phyloP scores from a whole-genome alignment of 2,888 invertebrate genomes.

The Zhengitettix transpicula region DNA sequence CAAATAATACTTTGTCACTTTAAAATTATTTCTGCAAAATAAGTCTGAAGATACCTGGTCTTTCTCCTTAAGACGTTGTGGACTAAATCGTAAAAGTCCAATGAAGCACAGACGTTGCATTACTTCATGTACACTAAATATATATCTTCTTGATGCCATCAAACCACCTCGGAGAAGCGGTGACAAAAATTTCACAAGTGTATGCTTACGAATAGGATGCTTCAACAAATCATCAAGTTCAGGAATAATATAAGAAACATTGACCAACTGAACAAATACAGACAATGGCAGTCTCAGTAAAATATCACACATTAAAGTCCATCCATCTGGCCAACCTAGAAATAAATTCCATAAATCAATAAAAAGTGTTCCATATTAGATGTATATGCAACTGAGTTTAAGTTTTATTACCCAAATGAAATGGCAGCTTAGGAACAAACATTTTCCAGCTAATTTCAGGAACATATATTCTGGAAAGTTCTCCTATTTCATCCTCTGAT shows the following conservation, averaged over 20 bases:
- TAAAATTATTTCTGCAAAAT: too few species aligned
- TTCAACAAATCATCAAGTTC: conserved; percentile 38
- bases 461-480: conserved; percentile 32
- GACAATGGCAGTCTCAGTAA: conserved; percentile 51
- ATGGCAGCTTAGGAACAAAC: conserved; percentile 50
- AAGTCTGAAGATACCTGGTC: conserved; percentile 32
- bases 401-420: conserved; percentile 27
- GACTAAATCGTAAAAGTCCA: conserved; percentile 51
- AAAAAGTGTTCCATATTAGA: not conserved
- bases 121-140: conserved; percentile 37
- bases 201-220: conserved; percentile 49
- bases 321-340: conserved; percentile 40
- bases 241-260: conserved; percentile 36
- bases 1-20: too few species aligned
- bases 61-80: conserved; percentile 44
- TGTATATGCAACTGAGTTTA: not conserved
- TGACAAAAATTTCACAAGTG: conserved; percentile 43
- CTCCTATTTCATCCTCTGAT: conserved; percentile 25
- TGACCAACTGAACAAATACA: conserved; percentile 48
- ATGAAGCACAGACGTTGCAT: conserved; percentile 42
- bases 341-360: conserved; percentile 2
- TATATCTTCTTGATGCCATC: conserved; percentile 37
- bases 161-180: conserved; percentile 31
- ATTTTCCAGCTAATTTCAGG: conserved; percentile 47
- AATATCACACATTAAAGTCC: conserved; percentile 52